These are phyloP conservation scores for Prionace glauca DNA, from an alignment of 2,797 vertebrate species.

Conservation along the genomic window DNA sequence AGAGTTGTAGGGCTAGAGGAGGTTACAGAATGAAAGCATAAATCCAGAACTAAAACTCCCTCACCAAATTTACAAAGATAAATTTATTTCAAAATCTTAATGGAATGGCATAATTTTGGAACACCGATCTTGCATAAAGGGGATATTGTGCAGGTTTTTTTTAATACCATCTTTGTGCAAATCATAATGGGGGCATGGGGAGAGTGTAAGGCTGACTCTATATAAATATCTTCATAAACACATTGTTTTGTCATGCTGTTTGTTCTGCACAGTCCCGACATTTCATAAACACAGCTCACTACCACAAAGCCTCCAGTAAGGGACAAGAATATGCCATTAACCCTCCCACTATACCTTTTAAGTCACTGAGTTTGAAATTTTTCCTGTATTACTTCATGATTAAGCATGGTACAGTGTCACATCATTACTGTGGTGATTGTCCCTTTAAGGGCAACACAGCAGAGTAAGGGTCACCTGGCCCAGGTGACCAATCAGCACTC, in stretches of 20 bases:
- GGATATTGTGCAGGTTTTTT: background rate
- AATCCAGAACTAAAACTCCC: background rate
- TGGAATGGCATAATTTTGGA: background rate
- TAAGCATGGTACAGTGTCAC: background rate
- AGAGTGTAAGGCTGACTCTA: background rate
- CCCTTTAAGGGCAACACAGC: too few relatives aligned
- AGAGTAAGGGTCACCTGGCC: too few relatives aligned
- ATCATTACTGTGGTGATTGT: background rate
- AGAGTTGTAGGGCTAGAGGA: too few relatives aligned
- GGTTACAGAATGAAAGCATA: too few relatives aligned
- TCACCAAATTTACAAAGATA: background rate
- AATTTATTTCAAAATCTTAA: background rate
- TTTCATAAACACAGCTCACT: background rate
- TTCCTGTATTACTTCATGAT: background rate
- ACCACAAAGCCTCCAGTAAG: background rate
- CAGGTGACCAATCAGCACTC: too few relatives aligned
- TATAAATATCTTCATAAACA: background rate
- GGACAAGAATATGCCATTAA: background rate
- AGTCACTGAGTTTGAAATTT: background rate
- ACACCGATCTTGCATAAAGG: background rate
- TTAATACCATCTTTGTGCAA: background rate
- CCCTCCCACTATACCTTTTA: background rate
- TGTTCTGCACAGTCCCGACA: background rate
- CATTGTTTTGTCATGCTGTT: background rate
- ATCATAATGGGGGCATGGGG: background rate